Evolutionary conservation across 2,797 vertebrate genomes (phyloP), one percentile per base, ranked within the genome.

Genomic region (Pogoniulus pusillus): DNA sequence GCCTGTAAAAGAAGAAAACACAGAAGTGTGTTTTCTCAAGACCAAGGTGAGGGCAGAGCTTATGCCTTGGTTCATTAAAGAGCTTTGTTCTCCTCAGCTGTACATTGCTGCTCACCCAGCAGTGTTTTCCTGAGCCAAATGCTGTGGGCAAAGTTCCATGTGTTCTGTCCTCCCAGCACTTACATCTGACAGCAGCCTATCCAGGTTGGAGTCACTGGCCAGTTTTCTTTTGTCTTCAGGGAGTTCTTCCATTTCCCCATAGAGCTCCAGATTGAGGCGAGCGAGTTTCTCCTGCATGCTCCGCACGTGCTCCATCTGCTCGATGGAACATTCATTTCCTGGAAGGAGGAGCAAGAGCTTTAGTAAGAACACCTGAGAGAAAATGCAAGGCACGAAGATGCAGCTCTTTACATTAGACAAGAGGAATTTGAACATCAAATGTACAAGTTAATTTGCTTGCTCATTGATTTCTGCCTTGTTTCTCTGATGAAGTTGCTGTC

Each of bases 211-310:
- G 87, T 99, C 99, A 14, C 98, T 98, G 69, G 98, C 98, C 10
- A 94, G 77, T 94, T 99, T 99, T 85, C 97, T 98, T 96, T 99
- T 98, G 70, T 99, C 99, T 91, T 98, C 98, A 3, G 98, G 98
- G 96, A 99, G 98, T 93, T 99, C 98, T 43, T 99, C 99, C 79
- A 99, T 97, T 96, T 99, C 99, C 10, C 98, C 97, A 1, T 99
- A 98, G 32, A 99, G 98, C 94, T 99, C 99, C 97, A 99, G 97
- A 86, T 99, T 99, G 96, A 99, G 96, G 26, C 98, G 98, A 32
- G 99, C 99, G 70, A 99, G 97, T 89, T 99, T 99, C 96, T 99
- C 99, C 97, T 99, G 99, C 99, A 99, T 99, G 66, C 99, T 99
- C 45, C 99, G 97, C 63, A 99, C 98, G 0, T 99, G 99, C 92